Percentiles rank a stretch among this genome's conserved stretches.
Conservation (phyloP, 1,140 invertebrate genomes). For the Macrobrachium rosenbergii region DNA sequence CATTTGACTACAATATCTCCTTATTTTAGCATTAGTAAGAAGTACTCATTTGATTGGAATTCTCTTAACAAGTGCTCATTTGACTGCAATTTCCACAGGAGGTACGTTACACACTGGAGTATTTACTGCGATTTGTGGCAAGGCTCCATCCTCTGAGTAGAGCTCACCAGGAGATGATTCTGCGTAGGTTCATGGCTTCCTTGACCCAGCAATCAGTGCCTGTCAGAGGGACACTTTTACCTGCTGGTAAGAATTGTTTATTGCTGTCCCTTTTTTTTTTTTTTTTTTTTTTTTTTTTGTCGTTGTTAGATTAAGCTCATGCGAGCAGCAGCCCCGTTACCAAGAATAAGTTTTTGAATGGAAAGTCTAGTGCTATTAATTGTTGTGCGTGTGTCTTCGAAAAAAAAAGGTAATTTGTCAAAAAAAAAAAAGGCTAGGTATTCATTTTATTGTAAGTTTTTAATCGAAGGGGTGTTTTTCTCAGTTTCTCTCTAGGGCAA, state of each 20-base stretch:
- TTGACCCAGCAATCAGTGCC: constrained; percentile 77
- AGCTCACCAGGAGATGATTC: constrained; percentile 72
- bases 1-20: too few species aligned
- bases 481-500: too few species aligned
- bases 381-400: too few species aligned
- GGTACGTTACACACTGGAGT: constrained; percentile 79
- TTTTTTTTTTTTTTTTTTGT: too few species aligned
- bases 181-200: constrained; percentile 77
- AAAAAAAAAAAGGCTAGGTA: too few species aligned
- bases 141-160: constrained; percentile 77
- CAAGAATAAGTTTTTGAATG: too few species aligned
- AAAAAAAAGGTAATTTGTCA: too few species aligned
- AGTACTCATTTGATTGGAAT: not conserved
- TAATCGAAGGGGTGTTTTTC: too few species aligned
- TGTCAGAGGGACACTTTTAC: constrained; percentile 74
- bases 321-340: not conserved
- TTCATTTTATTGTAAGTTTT: too few species aligned
- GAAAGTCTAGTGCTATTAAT: too few species aligned
- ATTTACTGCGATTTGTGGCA: constrained; percentile 80
- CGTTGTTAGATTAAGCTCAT: not conserved
- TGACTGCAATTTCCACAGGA: constrained; percentile 70
- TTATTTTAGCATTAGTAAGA: not conserved
- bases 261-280: not conserved
- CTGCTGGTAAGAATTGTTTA: constrained; percentile 70
- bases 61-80: not conserved